Percentiles rank a stretch among this genome's conserved stretches.
Conservation (phyloP, 92 coral and sea anemone genomes). For the Palythoa grandis region DNA sequence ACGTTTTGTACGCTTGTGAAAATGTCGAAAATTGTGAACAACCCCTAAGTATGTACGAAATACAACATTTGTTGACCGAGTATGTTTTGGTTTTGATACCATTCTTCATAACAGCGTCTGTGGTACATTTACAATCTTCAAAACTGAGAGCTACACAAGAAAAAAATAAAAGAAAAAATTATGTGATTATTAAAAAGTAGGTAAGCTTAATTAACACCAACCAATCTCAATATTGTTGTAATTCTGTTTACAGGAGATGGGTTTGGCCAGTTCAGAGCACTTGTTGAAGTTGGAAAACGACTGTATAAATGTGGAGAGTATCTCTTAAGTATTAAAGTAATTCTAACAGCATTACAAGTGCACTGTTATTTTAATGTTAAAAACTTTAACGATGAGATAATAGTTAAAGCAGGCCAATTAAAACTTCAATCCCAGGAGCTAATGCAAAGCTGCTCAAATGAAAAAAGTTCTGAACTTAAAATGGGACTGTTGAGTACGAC, state of each 20-base stretch:
- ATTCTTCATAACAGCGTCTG: no score
- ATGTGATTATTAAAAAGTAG: no score
- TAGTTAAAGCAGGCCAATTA: constrained; percentile 23
- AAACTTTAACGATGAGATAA: constrained; percentile 30
- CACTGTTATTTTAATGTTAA: constrained; percentile 56
- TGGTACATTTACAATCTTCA: no score
- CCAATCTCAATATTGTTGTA: no score
- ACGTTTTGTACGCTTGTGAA: no score
- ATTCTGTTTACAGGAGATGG: constrained; percentile 33
- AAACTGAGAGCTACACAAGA: no score
- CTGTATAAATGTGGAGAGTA: constrained; percentile 52
- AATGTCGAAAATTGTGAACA: no score
- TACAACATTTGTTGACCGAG: no score
- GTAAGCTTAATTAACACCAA: neutral
- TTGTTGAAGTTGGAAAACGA: constrained; percentile 76
- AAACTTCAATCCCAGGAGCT: constrained; percentile 16
- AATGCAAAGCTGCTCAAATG: neutral
- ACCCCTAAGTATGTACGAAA: no score
- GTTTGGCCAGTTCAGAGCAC: constrained; percentile 58
- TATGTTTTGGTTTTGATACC: no score
- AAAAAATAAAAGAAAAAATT: no score
- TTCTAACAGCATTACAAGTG: constrained; percentile 68
- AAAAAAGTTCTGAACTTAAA: neutral
- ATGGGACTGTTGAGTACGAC: neutral
- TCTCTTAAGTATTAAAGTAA: constrained; percentile 60